Evolutionary conservation across 2,888 invertebrate species (phyloP).

Genomic region (Andrena dorsata): DNA sequence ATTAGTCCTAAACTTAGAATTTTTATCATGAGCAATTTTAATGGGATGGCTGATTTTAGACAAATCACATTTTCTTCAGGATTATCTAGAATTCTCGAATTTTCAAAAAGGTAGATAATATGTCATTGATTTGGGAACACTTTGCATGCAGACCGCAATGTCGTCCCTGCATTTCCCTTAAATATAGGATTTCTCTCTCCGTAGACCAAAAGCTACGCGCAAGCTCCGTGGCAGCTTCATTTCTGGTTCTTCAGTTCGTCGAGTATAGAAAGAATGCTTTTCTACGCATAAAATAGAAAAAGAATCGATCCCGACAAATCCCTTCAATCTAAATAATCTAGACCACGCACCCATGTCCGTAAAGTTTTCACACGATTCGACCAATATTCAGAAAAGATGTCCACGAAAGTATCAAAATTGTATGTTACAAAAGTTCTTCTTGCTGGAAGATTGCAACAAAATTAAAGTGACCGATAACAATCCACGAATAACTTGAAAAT

Average conservation of each 20-base stretch:
- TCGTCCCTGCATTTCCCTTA: not conserved
- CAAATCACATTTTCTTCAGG: too few relatives aligned
- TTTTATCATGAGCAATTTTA: too few relatives aligned
- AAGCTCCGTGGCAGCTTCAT: constrained; percentile 19
- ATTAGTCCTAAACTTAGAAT: too few relatives aligned
- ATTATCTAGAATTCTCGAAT: too few relatives aligned
- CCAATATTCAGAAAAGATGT: constrained; percentile 45
- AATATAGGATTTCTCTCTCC: not conserved
- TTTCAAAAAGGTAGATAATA: not conserved
- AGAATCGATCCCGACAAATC: not conserved
- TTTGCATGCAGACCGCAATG: not conserved
- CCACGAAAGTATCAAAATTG: not conserved
- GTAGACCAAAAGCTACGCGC: not conserved
- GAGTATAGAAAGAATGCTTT: not conserved
- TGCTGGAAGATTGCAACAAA: not conserved
- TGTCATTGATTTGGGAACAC: not conserved
- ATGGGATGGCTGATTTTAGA: too few relatives aligned
- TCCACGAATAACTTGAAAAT: not conserved
- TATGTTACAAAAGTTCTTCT: not conserved
- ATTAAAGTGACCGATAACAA: not conserved
- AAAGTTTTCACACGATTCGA: not conserved
- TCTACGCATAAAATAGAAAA: constrained; percentile 2
- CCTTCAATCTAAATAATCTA: not conserved
- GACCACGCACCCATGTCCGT: not conserved
- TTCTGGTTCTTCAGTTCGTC: not conserved